phyloP scores from a whole-genome alignment of 2,888 invertebrate species.

The Phragmatobia fuliginosa region DNA sequence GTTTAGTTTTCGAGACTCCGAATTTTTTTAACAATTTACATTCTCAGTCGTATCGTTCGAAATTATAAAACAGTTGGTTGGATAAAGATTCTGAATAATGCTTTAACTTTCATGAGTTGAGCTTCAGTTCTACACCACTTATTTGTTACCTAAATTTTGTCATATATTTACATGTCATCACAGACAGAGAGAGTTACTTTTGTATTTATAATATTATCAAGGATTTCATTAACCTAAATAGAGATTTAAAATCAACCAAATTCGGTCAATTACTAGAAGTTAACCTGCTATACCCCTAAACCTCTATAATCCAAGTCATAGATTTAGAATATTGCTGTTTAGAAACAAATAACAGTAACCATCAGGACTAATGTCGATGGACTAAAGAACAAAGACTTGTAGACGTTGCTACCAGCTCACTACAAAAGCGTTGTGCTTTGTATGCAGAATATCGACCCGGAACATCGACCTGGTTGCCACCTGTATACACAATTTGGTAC shows the following conservation, averaged over 20 bases:
- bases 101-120: background rate
- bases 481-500: background rate
- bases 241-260: no score
- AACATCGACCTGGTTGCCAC: constrained; percentile 16
- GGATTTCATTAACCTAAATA: no score
- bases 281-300: background rate
- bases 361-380: background rate
- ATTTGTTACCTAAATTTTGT: background rate
- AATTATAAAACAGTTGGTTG: background rate
- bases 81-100: background rate
- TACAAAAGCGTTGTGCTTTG: constrained; percentile 21
- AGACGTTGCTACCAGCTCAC: background rate
- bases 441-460: constrained; percentile 44
- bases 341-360: background rate
- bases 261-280: background rate
- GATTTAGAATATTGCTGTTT: background rate
- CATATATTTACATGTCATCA: no score
- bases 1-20: background rate
- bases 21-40: background rate
- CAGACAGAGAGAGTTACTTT: no score
- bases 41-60: background rate
- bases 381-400: constrained; percentile 1
- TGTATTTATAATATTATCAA: no score
- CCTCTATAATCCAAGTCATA: background rate
- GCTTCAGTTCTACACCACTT: background rate